A percentile compares a stretch with the other conserved stretches of the same genome.
These are phyloP conservation scores for Nephrotoma guestfalica DNA, from an alignment of 2,888 invertebrate species.

Conservation along the genomic window DNA sequence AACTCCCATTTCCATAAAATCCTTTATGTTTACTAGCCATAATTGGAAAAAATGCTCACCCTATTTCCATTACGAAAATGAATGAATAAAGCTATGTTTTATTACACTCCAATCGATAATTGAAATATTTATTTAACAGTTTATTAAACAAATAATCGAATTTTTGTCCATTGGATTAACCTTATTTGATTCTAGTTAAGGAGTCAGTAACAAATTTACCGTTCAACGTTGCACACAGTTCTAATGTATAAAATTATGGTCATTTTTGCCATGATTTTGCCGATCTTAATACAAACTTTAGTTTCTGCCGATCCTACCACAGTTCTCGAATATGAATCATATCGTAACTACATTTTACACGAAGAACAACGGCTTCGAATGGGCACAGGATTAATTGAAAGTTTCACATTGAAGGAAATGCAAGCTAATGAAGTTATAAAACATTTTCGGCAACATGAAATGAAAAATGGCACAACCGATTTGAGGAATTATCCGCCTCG, in stretches of 20 bases:
- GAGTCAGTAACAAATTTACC: background rate
- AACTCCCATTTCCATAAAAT: too few species aligned
- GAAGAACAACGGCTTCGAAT: background rate
- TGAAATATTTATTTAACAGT: background rate
- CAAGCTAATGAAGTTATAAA: background rate
- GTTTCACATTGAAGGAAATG: background rate
- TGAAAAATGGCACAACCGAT: background rate
- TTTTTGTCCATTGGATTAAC: background rate
- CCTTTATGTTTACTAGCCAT: background rate
- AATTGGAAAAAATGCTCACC: background rate
- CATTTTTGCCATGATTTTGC: background rate
- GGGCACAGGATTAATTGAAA: background rate
- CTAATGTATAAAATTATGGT: background rate
- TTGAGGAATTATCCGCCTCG: conserved; percentile 33
- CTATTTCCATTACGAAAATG: background rate
- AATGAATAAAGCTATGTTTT: background rate
- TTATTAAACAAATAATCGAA: background rate
- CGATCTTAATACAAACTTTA: background rate
- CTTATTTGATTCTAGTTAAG: background rate
- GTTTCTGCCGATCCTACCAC: background rate
- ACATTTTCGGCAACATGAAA: background rate
- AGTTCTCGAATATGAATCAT: background rate
- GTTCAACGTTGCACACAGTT: background rate
- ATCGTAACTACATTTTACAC: background rate
- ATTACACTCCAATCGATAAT: background rate